Base-by-base conservation (phyloP, 2,888 invertebrate genomes). In the Pristionchus exspectatus region DNA sequence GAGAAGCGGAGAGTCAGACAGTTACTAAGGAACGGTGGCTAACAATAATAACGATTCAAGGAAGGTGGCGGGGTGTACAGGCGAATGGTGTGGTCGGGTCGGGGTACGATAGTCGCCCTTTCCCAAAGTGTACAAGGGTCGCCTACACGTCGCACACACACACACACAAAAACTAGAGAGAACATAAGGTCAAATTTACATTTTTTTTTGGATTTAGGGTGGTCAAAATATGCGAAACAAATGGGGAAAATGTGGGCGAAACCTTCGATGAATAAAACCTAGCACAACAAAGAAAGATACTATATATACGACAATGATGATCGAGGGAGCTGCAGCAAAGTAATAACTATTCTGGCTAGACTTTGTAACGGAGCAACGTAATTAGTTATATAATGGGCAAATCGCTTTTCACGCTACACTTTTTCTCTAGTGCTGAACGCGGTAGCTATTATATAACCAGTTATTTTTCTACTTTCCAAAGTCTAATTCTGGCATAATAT, bases 61-160 rank as follows among this genome's bases (percentile, higher is more conserved):
- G 69, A 69, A 69, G 21, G 38, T 9, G 81, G 16, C 44, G 50
- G 50, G 50, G 50, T 81, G 50, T 81, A 81, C 81, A 81, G 33
- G 33, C 81, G 81, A 74, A 74, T 18, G 18, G 74, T 74, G 38
- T 72, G 63, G 81, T 81, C n/a, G 44, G 44, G 81, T 9, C 44
- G 72, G 72, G 72, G 50, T 81, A 81, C 81, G 50, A 27, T 50
- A 81, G 81, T 14, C 81, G 81, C 30, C 74, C 16, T 50, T 18
- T 81, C 81, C n/a, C 54, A 77, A 44, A 81, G 50, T 81, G 50
- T 81, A 81, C 81, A 81, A 54, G 16, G 72, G 77, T 21, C 5
- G 63, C 63, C n/a, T 54, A 81, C 81, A 50, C 81, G 81, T 18
- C 81, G 21, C 27, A 16, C 77, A 77, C 18, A 77, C 50, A 44